Percentiles rank a stretch among this genome's conserved stretches.
Conservation (phyloP, 2,113 vertebrate species). For the Himantopus leucocephalus region DNA sequence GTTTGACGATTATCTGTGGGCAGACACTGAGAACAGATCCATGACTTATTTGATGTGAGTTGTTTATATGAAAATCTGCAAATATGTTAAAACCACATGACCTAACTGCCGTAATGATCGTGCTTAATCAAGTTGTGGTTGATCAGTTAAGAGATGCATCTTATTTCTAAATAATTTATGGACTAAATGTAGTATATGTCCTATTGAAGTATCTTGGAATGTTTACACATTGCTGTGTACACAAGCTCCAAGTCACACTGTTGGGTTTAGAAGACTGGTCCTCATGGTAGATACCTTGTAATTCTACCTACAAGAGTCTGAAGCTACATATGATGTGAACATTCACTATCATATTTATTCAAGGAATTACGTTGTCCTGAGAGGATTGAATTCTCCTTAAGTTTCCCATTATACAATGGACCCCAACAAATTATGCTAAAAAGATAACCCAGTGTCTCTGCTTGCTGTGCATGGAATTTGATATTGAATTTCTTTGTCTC, state of each 20-base stretch:
- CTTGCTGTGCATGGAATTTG: fast-evolving
- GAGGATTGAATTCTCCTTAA: neutral
- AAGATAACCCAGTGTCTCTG: neutral
- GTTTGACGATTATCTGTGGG: neutral
- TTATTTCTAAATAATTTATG: neutral
- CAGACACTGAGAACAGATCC: neutral
- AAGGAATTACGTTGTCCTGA: neutral
- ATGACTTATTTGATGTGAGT: neutral
- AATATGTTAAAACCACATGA: neutral
- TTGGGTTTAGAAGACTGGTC: neutral
- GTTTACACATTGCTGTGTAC: neutral
- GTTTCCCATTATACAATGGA: neutral
- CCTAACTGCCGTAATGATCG: neutral
- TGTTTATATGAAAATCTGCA: neutral
- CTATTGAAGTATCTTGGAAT: neutral
- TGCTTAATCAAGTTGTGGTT: neutral
- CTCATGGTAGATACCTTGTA: neutral
- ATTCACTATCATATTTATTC: neutral
- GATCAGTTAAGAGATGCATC: neutral
- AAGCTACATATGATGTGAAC: neutral
- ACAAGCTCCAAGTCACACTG: neutral
- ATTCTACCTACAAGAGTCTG: neutral
- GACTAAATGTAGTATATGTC: neutral
- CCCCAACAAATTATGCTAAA: neutral
- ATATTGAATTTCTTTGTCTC: neutral